Evolutionary conservation across 2,888 invertebrate genomes (phyloP).

Genomic region (Leucozona laternaria): DNA sequence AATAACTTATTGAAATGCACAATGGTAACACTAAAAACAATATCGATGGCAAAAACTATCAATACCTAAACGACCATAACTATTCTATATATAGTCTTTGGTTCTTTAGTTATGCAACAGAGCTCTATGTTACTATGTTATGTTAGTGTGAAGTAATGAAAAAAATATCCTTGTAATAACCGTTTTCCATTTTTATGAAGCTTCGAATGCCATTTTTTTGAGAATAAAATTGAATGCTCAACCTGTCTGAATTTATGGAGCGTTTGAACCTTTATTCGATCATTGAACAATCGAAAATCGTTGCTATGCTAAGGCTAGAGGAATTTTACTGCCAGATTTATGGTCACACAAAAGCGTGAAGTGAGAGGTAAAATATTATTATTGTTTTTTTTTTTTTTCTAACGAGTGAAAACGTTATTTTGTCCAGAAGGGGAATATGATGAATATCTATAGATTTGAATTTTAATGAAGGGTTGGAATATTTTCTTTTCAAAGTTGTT

Average conservation of each 20-base stretch:
- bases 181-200: constrained; percentile 68
- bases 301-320: constrained; percentile 2
- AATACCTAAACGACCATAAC: constrained; percentile 40
- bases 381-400: neutral
- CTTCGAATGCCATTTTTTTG: constrained; percentile 25
- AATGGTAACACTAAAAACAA: neutral
- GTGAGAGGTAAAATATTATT: constrained; percentile 16
- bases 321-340: constrained; percentile 8
- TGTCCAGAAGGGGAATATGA: neutral
- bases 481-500: neutral
- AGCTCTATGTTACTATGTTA: neutral
- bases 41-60: constrained; percentile 50
- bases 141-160: constrained; percentile 48
- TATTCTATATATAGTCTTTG: constrained; percentile 17
- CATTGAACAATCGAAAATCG: constrained; percentile 49
- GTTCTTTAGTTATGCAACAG: constrained; percentile 35
- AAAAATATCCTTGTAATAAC: constrained; percentile 58
- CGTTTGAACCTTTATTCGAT: constrained; percentile 44
- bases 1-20: too few species aligned
- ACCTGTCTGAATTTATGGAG: constrained; percentile 50
- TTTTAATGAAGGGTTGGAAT: neutral
- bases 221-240: constrained; percentile 45
- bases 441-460: neutral
- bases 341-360: constrained; percentile 21
- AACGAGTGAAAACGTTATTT: neutral